Evolutionary conservation across 2,797 vertebrate species (phyloP).

Genomic region (Helostoma temminkii): DNA sequence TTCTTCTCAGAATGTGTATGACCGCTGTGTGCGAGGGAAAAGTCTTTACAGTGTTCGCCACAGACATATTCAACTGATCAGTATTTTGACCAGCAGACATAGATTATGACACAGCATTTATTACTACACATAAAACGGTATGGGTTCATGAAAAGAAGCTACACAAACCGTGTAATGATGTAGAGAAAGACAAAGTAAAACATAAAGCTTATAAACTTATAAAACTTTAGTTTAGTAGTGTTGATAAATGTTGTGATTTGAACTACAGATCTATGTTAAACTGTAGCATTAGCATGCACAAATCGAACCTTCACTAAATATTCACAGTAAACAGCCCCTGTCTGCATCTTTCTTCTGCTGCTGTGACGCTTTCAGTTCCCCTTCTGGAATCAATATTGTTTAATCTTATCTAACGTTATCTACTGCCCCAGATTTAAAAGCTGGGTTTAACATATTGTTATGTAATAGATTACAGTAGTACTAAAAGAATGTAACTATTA

Average conservation of each 20-base stretch:
- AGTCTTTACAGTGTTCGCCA: background rate
- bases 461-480: background rate
- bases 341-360: too few relatives aligned
- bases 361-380: too few relatives aligned
- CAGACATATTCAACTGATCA: background rate
- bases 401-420: too few relatives aligned
- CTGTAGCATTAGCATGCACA: background rate
- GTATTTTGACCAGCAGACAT: conserved; percentile 8
- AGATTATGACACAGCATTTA: too few relatives aligned
- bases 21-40: background rate
- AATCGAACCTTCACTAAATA: background rate
- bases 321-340: too few relatives aligned
- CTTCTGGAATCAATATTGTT: too few relatives aligned
- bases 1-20: conserved; percentile 18
- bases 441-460: background rate
- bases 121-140: too few relatives aligned
- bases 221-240: too few relatives aligned
- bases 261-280: background rate
- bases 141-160: background rate
- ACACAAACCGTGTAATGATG: background rate
- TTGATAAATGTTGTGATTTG: background rate
- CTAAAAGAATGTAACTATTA: background rate
- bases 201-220: too few relatives aligned
- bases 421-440: background rate
- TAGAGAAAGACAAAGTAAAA: background rate